A percentile compares a stretch with the other conserved stretches of the same genome.
Evolutionary conservation across 2,888 invertebrate genomes (phyloP).

Genomic region (Apocheima hispidaria): DNA sequence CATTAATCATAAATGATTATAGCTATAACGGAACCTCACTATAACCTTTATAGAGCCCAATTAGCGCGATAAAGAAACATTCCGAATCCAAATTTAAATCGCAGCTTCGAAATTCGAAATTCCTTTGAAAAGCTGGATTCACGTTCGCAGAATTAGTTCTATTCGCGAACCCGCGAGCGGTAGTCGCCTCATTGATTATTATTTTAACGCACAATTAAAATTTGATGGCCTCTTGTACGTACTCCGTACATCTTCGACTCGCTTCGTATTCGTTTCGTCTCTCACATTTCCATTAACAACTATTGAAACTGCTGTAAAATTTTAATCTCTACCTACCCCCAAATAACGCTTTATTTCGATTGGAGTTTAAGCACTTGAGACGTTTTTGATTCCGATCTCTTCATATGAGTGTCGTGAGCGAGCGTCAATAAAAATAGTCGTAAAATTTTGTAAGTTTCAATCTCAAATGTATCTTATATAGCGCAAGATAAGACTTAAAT

Average conservation of each 20-base stretch:
- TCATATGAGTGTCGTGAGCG: conserved; percentile 81
- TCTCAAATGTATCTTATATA: conserved; percentile 60
- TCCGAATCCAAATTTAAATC: conserved; percentile 45
- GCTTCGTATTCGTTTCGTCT: conserved; percentile 46
- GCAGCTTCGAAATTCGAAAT: conserved; percentile 46
- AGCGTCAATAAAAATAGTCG: conserved; percentile 85
- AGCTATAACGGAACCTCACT: conserved; percentile 55
- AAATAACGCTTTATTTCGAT: conserved; percentile 58
- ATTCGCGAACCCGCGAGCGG: conserved; percentile 72
- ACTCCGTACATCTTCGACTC: conserved; percentile 81
- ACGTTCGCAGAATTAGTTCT: conserved; percentile 66
- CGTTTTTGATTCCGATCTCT: conserved; percentile 70
- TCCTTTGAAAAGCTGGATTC: conserved; percentile 43
- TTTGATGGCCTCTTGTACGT: conserved; percentile 79
- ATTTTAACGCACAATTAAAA: conserved; percentile 86
- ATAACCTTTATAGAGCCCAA: conserved; percentile 51
- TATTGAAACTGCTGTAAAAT: conserved; percentile 37
- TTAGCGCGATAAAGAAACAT: conserved; percentile 55
- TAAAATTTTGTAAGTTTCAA: conserved; percentile 63
- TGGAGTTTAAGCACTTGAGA: conserved; percentile 55
- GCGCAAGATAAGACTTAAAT: conserved; percentile 53
- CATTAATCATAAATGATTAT: conserved; percentile 74
- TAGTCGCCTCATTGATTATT: conserved; percentile 85
- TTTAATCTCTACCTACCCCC: conserved; percentile 48
- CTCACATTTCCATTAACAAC: conserved; percentile 36